Base-by-base conservation (phyloP, 2,113 vertebrate species). In the Pleuronectes platessa region DNA sequence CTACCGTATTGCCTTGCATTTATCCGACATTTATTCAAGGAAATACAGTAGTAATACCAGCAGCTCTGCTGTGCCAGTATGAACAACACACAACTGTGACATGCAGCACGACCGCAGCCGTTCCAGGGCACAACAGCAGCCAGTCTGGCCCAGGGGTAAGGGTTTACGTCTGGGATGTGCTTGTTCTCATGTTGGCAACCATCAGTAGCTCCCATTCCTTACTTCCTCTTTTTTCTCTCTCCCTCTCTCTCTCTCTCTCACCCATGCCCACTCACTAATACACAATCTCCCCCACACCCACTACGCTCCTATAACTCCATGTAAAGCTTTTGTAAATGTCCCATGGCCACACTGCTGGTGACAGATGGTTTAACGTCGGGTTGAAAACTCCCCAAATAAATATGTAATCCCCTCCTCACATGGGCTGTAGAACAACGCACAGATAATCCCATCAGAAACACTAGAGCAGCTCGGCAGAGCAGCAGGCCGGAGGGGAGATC, bases 401-500 rank as follows among this genome's bases (percentile, higher is more conserved):
- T 88, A 88, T 88, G 87, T 94, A 93, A 94, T 93, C 92, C 92
- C 58, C 64, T 74, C 71, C 78, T 93, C 92, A 93, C 92, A 88
- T 92, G 90, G 90, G 74, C 66, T 15, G 56, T 15, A 47, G 82
- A 71, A 79, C 81, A 84, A 72, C 31, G 20, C 15, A 23, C 73
- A 92, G 31, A 31, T 92, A 89, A 94, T 92, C 83, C 78, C 81
- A 53, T 79, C 79, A 78, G 68, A 81, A 85, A 71, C 80, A 74
- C 61, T 20, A 24, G 60, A 15, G 60, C 68, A 66, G 71, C 73
- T 85, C 42, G 0, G 27, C 45, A 35, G 74, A 71, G 68, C 60
- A 61, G 65, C 51, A 40, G 49, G 40, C 31, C 7, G 24, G 20
- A 55, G 69, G 77, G 77, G 71, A 54, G 63, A 71, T 47, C 63